Conservation (phyloP, 1,140 invertebrate genomes). For the Pogonomyrmex californicus region DNA sequence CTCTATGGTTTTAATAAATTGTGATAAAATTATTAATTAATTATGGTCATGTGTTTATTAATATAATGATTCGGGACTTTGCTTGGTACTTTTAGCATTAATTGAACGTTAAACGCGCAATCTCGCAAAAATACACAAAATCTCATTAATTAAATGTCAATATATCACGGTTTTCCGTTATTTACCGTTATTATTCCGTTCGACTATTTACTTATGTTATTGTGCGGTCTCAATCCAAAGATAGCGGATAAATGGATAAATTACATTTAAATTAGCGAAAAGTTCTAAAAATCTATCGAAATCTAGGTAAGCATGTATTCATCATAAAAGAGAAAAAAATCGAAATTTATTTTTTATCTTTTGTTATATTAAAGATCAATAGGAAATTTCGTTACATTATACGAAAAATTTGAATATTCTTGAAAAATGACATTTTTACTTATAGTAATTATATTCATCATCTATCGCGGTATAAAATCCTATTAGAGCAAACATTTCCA, state of each 20-base stretch:
- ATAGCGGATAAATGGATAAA: not conserved
- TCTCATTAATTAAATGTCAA: conserved; percentile 6
- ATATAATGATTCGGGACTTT: not conserved
- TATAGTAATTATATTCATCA: not conserved
- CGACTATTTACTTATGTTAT: not conserved
- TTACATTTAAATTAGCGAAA: not conserved
- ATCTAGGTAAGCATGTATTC: not conserved
- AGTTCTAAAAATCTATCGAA: not conserved
- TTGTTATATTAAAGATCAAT: not conserved
- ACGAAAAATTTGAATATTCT: not conserved
- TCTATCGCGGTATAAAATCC: not conserved
- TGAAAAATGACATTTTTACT: not conserved
- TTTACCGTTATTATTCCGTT: not conserved
- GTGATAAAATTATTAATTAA: not conserved
- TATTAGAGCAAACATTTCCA: conserved; percentile 7
- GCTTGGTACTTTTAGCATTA: not conserved
- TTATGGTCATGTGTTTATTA: not conserved
- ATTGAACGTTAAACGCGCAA: not conserved
- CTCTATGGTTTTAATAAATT: not conserved
- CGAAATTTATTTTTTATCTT: not conserved
- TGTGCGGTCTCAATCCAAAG: not conserved
- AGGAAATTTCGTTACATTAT: not conserved
- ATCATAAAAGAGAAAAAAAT: not conserved
- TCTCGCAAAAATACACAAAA: not conserved
- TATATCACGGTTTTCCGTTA: not conserved